Evolutionary conservation across 2,113 vertebrate genomes (phyloP), one percentile per base, ranked within the genome.

Genomic region (Tenrec ecaudatus): DNA sequence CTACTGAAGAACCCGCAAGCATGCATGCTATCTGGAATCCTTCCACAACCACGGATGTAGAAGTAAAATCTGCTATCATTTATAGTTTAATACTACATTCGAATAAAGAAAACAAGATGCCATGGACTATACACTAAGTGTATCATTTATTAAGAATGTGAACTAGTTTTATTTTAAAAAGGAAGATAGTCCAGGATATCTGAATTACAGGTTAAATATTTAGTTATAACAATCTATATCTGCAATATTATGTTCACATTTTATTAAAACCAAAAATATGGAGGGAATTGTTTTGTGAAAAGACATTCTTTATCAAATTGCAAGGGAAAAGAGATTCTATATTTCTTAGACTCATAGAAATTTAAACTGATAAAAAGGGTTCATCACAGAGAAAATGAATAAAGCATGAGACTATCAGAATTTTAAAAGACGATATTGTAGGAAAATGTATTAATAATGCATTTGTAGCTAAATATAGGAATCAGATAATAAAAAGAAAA

Each of bases 311-410:
- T 76, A 97, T 19, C 71, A 33, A 19, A 8, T 58, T 96, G 83
- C 96, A 97, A 95, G 95, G 95, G 93, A 96, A 97, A 95, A 66
- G 76, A 88, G 19, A 20, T 23, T 96, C 96, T 97, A 81, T 96
- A 86, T 89, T 97, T 96, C 96, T 96, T 80, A 96, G 92, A 40
- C 73, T 96, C 92, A 96, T 95, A 96, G 89, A 97, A 97, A 97
- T 89, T 47, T 47, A 96, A 93, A 77, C 77, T 96, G 80, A 77
- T 87, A 96, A 94, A 96, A 90, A 94, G 90, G 93, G 91, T 96
- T 97, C 97, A 94, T 47, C 71, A 20, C 78, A 91, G 71, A 96
- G 82, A 47, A 14, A 94, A 86, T 97, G 95, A 96, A 96, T 97
- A 94, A 97, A 96, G 95, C 17, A 83, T 94, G 84, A 96, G 96